Conservation (phyloP, 2,888 invertebrate species). For the Deroplatys truncata region DNA sequence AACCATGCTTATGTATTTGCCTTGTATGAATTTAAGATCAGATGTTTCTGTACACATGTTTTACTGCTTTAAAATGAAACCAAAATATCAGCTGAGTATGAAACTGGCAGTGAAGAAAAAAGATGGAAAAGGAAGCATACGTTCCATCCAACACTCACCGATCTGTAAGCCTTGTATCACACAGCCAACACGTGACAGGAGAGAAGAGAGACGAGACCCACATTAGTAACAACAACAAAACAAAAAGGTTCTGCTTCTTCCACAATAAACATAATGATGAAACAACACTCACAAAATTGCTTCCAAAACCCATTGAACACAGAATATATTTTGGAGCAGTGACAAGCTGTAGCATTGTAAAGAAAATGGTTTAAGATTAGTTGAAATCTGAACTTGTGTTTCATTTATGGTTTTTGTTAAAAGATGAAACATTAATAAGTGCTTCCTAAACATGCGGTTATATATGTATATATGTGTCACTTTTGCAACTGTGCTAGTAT, state of each 20-base stretch:
- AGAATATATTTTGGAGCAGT: background rate
- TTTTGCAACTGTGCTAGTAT: background rate
- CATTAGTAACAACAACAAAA: slow-evolving; percentile 31
- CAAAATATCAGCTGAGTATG: background rate
- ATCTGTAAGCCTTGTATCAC: slow-evolving; percentile 42
- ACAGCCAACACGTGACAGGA: slow-evolving; percentile 38
- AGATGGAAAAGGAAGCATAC: background rate
- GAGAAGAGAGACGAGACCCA: slow-evolving; percentile 36
- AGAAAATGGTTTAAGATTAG: background rate
- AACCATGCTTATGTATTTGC: background rate
- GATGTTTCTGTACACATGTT: background rate
- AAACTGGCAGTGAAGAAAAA: background rate
- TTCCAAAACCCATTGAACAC: slow-evolving; percentile 7
- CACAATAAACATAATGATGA: background rate
- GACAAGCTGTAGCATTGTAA: background rate
- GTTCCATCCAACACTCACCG: slow-evolving; percentile 40
- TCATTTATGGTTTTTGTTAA: no score
- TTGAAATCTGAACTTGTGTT: no score
- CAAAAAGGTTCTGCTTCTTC: background rate
- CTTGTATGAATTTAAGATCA: background rate
- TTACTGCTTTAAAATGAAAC: background rate
- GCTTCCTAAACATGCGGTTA: no score
- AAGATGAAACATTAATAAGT: no score
- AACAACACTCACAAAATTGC: background rate
- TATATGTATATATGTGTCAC: background rate